Conservation (phyloP, 1,140 invertebrate species). For the Ooceraea biroi region DNA sequence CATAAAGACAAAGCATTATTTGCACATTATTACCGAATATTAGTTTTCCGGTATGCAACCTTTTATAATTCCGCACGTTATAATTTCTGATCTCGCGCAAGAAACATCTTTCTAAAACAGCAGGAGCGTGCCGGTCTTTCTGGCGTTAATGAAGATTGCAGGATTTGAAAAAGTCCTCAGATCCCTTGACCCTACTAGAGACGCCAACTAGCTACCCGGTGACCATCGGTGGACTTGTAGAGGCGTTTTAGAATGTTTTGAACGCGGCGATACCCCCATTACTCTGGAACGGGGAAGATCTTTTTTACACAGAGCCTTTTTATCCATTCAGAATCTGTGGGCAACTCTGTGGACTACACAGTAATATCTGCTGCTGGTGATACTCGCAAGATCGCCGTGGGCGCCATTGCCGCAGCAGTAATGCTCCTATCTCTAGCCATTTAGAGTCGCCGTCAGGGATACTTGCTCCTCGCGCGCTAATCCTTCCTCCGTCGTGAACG, state of each 20-base stretch:
- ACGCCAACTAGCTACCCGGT: constrained; percentile 43
- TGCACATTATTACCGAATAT: not conserved
- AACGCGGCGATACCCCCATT: constrained; percentile 11
- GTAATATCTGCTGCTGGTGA: constrained; percentile 82
- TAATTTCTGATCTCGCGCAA: too few species aligned
- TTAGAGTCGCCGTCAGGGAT: constrained; percentile 78
- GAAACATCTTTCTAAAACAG: too few species aligned
- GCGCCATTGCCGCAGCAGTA: constrained; percentile 83
- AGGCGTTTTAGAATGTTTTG: constrained; percentile 34
- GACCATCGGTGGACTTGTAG: constrained; percentile 36
- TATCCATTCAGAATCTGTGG: constrained; percentile 85
- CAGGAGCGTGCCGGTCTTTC: not conserved
- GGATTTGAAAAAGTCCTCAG: constrained; percentile 51
- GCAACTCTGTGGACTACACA: constrained; percentile 81
- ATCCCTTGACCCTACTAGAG: constrained; percentile 47
- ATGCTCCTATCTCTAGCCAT: constrained; percentile 82
- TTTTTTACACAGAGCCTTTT: constrained; percentile 67
- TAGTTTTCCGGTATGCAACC: not conserved
- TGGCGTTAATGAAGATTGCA: constrained; percentile 45
- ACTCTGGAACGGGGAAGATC: constrained; percentile 16
- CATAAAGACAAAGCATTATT: not conserved
- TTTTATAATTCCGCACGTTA: not conserved
- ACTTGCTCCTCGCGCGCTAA: constrained; percentile 68
- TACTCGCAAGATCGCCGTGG: constrained; percentile 82
- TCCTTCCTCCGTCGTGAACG: constrained; percentile 37